These are phyloP conservation scores for Epicauta chinensis DNA, from an alignment of 1,140 invertebrate species.

Conservation along the genomic window DNA sequence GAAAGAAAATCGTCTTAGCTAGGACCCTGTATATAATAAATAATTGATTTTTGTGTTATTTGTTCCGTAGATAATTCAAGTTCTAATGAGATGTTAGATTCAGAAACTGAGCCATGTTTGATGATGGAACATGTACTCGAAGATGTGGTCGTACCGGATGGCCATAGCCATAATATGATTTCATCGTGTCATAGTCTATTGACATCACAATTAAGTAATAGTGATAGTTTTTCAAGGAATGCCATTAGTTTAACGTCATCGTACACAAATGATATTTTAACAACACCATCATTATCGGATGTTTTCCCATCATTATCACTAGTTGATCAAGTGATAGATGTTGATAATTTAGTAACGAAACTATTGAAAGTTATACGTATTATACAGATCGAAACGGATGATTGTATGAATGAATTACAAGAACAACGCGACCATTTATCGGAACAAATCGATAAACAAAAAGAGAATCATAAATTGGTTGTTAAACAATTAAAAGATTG, in stretches of 20 bases:
- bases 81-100: constrained; percentile 60
- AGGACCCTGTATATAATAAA: no score
- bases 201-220: constrained; percentile 34
- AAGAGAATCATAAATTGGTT: constrained; percentile 39
- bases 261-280: constrained; percentile 40
- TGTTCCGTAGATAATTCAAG: constrained; percentile 23
- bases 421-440: constrained; percentile 45
- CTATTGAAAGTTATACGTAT: constrained; percentile 66
- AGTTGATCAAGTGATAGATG: constrained; percentile 67
- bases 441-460: constrained; percentile 37
- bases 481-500: constrained; percentile 49
- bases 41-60: no score
- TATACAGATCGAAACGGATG: constrained; percentile 62
- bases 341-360: constrained; percentile 67
- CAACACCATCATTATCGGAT: constrained; percentile 37
- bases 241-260: constrained; percentile 31
- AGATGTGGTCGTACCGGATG: constrained; percentile 57
- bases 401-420: constrained; percentile 55
- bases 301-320: constrained; percentile 45
- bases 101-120: constrained; percentile 70
- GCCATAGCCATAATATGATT: constrained; percentile 62
- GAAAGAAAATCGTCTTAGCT: no score
- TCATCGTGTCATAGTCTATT: constrained; percentile 48
- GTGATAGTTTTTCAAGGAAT: constrained; percentile 57
- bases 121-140: constrained; percentile 70